Evolutionary conservation across 1,140 invertebrate species (phyloP).

Genomic region (Zophobas morio): DNA sequence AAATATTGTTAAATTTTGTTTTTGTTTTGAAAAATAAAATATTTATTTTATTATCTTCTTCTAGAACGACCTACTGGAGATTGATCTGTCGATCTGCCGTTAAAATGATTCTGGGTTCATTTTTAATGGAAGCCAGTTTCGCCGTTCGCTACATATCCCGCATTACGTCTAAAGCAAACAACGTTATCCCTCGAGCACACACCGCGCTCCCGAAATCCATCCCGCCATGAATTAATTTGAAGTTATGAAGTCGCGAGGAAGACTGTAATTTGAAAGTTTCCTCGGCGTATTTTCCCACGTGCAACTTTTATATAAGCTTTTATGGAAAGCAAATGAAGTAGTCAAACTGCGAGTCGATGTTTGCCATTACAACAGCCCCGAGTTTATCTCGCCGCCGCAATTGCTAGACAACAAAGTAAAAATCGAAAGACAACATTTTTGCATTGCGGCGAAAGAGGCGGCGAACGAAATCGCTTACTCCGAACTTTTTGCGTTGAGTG

Average conservation of each 20-base stretch:
- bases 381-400: conserved; percentile 6
- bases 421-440: background rate
- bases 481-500: conserved; percentile 13
- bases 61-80: too few species aligned
- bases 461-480: background rate
- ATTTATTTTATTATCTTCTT: too few species aligned
- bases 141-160: background rate
- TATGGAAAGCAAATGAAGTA: conserved; percentile 32
- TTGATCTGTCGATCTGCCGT: too few species aligned
- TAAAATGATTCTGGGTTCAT: too few species aligned
- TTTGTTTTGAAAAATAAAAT: too few species aligned
- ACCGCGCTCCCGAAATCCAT: conserved; percentile 15
- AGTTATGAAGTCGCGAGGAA: conserved; percentile 35
- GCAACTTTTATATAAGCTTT: conserved; percentile 41
- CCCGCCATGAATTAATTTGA: conserved; percentile 39
- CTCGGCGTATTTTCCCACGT: conserved; percentile 39
- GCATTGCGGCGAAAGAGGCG: background rate
- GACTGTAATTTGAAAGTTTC: conserved; percentile 44
- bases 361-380: background rate
- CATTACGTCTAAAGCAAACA: conserved; percentile 32
- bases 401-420: background rate
- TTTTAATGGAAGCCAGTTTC: too few species aligned
- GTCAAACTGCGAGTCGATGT: conserved; percentile 34
- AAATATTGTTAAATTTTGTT: too few species aligned
- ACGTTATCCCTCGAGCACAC: conserved; percentile 34